Evolutionary conservation across 2,113 vertebrate genomes (phyloP), one percentile per base, ranked within the genome.

Genomic region (Ceyx melanurus): DNA sequence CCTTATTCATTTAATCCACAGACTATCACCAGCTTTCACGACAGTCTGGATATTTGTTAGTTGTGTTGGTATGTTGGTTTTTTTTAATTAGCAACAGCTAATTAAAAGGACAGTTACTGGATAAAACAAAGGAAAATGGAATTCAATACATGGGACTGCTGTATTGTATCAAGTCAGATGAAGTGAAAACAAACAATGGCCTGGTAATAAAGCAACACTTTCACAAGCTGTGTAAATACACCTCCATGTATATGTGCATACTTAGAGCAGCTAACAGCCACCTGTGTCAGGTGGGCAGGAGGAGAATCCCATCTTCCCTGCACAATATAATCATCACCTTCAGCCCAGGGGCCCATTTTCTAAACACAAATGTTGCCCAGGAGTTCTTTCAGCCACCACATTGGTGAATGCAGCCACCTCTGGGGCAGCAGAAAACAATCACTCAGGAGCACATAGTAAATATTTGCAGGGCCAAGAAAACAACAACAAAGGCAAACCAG

Each of bases 71-170:
- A 37, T 37, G 10, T 37, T 37, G 37, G 10, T 26, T 75, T 74
- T 62, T 74, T 95, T 92, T 35, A 94, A 95, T 96, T 95, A 95
- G 20, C 67, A 70, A 15, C 11, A 78, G 48, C 43, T 93, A 95
- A 96, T 90, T 96, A 88, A 94, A 94, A 90, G 48, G 23, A 75
- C 11, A 62, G 29, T 81, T 88, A 58, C 28, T 62, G 66, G 42
- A 80, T 80, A 50, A 80, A 94, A 80, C 93, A 58, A 75, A 50
- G 40, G n/a, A 71, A 91, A 89, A 25, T 53, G 37, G 43, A 83
- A 89, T 42, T 43, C 62, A 88, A 89, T 78, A 11, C 25, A 50
- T 35, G 25, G 22, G 13, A 46, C 53, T 67, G 18, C 14, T 53
- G 12, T n/a, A 65, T 20, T 56, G 21, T 42, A 67, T 8, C 12